Percentiles rank a stretch among this genome's conserved stretches.
Evolutionary conservation across 30 jellyfish, hydroid and myxozoan genomes (phyloP).

Genomic region (Pelagia noctiluca): DNA sequence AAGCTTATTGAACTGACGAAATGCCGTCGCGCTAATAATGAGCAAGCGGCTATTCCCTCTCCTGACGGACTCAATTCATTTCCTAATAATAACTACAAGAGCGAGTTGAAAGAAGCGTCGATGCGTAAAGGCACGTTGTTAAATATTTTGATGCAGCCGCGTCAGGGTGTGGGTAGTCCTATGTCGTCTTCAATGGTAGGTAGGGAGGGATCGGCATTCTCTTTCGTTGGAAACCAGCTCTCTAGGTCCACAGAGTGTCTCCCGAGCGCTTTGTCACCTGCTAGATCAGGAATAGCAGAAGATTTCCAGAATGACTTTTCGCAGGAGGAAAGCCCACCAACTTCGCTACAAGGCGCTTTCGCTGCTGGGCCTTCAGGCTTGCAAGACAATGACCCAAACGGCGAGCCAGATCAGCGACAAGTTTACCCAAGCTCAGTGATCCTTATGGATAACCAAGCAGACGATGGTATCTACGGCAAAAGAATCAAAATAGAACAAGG

Average conservation of each 20-base stretch:
- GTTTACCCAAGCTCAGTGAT: slow-evolving; percentile 36
- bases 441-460: background rate
- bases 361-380: no score
- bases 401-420: no score
- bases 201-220: background rate
- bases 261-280: no score
- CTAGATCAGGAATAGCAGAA: no score
- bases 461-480: background rate
- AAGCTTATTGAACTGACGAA: slow-evolving; percentile 85
- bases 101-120: no score
- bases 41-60: slow-evolving; percentile 9
- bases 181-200: background rate
- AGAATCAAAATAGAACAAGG: slow-evolving; percentile 27
- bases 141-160: background rate
- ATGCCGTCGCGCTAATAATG: slow-evolving; percentile 69
- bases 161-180: no score
- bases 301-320: no score
- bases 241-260: no score
- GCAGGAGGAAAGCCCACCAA: no score
- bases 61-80: background rate
- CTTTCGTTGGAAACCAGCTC: no score
- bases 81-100: background rate
- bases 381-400: no score
- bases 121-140: background rate
- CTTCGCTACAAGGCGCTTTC: no score